phyloP scores from a whole-genome alignment of 2,888 invertebrate species.

The Meiosimyza platycephala region DNA sequence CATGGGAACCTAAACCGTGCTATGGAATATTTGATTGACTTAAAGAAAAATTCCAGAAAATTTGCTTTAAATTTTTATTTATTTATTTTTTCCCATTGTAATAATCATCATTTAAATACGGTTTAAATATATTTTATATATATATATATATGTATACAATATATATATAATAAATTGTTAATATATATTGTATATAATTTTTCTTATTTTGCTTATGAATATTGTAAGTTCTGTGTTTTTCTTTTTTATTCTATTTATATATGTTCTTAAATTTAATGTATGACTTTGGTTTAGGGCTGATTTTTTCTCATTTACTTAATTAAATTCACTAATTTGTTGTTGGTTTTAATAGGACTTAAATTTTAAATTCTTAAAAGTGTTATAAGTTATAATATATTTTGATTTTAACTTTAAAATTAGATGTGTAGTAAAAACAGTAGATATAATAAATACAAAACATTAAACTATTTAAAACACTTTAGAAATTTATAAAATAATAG shows the following conservation, averaged over 20 bases:
- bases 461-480: no score
- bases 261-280: not conserved
- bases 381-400: no score
- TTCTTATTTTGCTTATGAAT: slow-evolving; percentile 32
- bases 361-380: no score
- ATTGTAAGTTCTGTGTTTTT: slow-evolving; percentile 22
- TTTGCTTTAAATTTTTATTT: slow-evolving; percentile 44
- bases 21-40: no score
- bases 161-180: slow-evolving; percentile 34
- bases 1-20: no score
- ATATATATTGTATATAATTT: slow-evolving; percentile 36
- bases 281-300: slow-evolving; percentile 6
- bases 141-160: slow-evolving; percentile 30
- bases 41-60: not conserved
- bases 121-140: slow-evolving; percentile 26
- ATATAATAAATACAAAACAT: no score
- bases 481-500: no score
- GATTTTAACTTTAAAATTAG: no score
- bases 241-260: not conserved
- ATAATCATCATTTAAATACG: slow-evolving; percentile 50
- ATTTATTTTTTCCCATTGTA: slow-evolving; percentile 55
- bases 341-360: slow-evolving; percentile 1
- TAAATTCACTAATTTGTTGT: slow-evolving; percentile 22
- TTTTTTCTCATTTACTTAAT: not conserved
- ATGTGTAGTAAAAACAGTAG: no score